Base-by-base conservation (phyloP, 2,797 vertebrate genomes). In the Eulemur coronatus region DNA sequence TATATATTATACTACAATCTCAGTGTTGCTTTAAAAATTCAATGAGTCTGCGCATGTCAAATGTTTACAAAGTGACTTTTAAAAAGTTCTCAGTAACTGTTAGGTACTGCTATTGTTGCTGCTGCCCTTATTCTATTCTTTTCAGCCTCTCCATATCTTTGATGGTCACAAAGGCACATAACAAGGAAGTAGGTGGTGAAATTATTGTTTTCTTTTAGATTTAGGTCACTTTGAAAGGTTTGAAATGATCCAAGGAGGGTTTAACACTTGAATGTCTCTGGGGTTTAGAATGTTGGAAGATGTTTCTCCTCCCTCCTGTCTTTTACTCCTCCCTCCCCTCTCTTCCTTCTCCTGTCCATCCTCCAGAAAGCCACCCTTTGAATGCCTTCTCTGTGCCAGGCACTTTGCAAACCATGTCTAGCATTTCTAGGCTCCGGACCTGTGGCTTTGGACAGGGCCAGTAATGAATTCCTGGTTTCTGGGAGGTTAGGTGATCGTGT, bases 161-260 rank as follows among this genome's bases (percentile, higher is more conserved):
- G 30, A 46, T 38, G 43, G 33, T 72, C 33, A 67, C 70, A 75
- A 70, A 28, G 17, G 15, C 43, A 88, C 35, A 24, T 1, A 12
- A 63, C 22, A 76, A 75, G 61, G 46, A 30, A 70, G 13, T 15
- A 13, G 11, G 9, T 55, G 35, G 38, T 61, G 30, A 93, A 84
- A 61, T 46, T 20, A 67, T 26, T 59, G 46, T 41, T 81, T 69
- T 50, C 26, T 59, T 41, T 84, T 81, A 41, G 38, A 46, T n/a
- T 43, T 35, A 80, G 26, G n/a, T 76, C 52, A n/a, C 38, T 89
- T 69, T 75, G 61, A 46, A 93, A 79, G n/a, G 24, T 18, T 78
- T 88, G 14, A 26, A 57, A 65, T 55, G 70, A 82, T 17, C 55
- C 26, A 22, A 33, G 48, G 4, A 43, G 33, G 22, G 22, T 67